Conservation (phyloP, 2,113 vertebrate genomes). For the Ia io region DNA sequence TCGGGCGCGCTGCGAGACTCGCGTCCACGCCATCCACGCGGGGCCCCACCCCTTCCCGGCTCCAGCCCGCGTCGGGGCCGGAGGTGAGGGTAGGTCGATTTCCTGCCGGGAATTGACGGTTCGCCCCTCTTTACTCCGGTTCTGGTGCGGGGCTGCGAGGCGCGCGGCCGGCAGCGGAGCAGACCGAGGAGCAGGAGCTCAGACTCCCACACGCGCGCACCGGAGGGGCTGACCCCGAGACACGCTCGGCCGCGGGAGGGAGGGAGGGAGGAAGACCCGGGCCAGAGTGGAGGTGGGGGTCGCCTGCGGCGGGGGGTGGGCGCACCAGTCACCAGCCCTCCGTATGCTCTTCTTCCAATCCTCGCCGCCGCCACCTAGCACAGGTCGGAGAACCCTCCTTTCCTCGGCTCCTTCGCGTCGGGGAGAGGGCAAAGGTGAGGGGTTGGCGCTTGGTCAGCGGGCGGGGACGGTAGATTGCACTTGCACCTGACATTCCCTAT, state of each 20-base stretch:
- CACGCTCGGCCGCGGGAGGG: not conserved
- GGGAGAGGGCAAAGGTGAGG: conserved; percentile 49
- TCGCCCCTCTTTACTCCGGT: conserved; percentile 60
- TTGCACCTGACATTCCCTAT: conserved; percentile 69
- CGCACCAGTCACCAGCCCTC: conserved; percentile 60
- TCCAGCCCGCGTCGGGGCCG: not conserved
- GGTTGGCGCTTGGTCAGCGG: conserved; percentile 38
- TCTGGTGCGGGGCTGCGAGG: conserved; percentile 74
- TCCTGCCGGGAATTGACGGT: conserved; percentile 60
- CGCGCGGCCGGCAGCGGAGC: conserved; percentile 61
- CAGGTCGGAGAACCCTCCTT: conserved; percentile 72
- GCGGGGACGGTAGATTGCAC: conserved; percentile 53
- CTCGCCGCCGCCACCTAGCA: conserved; percentile 59
- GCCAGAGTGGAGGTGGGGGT: not conserved
- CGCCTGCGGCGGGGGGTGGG: not conserved
- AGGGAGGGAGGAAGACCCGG: not conserved
- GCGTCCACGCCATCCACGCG: not conserved
- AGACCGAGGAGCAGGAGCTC: conserved; percentile 74
- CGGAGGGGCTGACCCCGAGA: conserved; percentile 61
- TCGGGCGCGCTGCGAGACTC: not conserved
- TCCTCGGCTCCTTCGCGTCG: conserved; percentile 46
- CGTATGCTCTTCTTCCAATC: conserved; percentile 38
- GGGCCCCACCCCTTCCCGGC: conserved; percentile 37
- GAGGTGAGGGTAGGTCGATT: conserved; percentile 64
- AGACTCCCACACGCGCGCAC: conserved; percentile 35